Evolutionary conservation across 2,888 invertebrate species (phyloP), one percentile per base, ranked within the genome.

Genomic region (Leucozona laternaria): DNA sequence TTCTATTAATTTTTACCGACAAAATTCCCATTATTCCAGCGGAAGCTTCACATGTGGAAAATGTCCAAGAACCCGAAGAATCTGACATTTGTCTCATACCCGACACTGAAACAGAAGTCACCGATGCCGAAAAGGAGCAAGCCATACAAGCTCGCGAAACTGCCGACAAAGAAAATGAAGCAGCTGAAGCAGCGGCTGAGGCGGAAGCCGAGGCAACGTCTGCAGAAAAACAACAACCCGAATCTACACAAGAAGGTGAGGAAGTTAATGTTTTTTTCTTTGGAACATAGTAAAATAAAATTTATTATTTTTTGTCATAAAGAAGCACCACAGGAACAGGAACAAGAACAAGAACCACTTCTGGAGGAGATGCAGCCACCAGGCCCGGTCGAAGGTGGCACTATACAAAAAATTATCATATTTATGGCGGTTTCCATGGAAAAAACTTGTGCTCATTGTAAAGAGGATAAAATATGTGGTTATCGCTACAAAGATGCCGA

Each of bases 31-130:
- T 31, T 60, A 73, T 85, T 71, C n/a, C 89, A 81, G 94, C 93
- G 82, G 90, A 93, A 6, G 45, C 15, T 8, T 66, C 64, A 11
- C 64, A 66, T n/a, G 92, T 91, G 0, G 94, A 94, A 25, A 94
- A 94, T 89, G 94, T 91, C 0, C 90, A 92, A 79, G 91, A 91
- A 81, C 91, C 91, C 0, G 95, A 95, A 15, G 95, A 95, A 60
- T 95, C 95, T 89, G 95, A 95, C 89, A 93, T 95, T 8, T 96
- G 95, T 81, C 93, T 96, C 6, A 93, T 96, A 85, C 96, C 96
- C 0, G 96, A 96, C 89, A 95, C 95, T 79, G 93, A 95, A 81
- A 91, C 90, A 0, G 95, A 95, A 89, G 94, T 95, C 84, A 95
- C 95, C 0, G 95, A 95, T 89, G 95, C 94, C 0, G 95, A 95